Evolutionary conservation across 2,113 vertebrate species (phyloP).

Genomic region (Pavo muticus): DNA sequence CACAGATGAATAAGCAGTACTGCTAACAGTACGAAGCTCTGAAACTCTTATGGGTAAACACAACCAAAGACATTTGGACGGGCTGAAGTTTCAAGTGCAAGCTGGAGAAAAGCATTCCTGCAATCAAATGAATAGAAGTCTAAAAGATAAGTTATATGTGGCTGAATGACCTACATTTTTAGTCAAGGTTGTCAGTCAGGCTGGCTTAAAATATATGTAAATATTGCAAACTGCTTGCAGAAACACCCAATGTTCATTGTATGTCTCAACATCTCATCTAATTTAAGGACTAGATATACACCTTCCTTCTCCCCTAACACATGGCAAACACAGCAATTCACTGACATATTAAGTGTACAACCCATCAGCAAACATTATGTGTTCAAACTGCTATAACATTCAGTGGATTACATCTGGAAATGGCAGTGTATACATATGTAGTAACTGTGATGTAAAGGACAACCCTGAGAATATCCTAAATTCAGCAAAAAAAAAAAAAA

Average conservation of each 20-base stretch:
- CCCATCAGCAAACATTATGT: background rate
- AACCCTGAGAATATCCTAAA: background rate
- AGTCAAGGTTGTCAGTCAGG: background rate
- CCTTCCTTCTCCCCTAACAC: background rate
- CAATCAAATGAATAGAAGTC: background rate
- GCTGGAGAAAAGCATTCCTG: background rate
- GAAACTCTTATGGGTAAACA: background rate
- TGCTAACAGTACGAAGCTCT: background rate
- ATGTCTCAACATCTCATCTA: constrained; percentile 1
- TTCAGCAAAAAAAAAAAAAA: background rate
- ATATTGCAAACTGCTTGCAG: constrained; percentile 3
- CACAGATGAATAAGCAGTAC: background rate
- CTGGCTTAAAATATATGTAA: background rate
- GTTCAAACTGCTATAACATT: background rate
- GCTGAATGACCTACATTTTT: background rate
- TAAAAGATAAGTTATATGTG: background rate
- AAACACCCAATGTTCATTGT: background rate
- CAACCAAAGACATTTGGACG: background rate
- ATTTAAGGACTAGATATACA: background rate
- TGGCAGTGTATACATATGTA: background rate
- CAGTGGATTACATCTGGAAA: background rate
- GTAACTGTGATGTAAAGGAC: background rate
- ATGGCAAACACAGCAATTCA: background rate
- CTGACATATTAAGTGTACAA: background rate
- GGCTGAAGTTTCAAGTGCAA: background rate